Evolutionary conservation across 1,140 invertebrate species (phyloP).

Genomic region (Drosophila ananassae): DNA sequence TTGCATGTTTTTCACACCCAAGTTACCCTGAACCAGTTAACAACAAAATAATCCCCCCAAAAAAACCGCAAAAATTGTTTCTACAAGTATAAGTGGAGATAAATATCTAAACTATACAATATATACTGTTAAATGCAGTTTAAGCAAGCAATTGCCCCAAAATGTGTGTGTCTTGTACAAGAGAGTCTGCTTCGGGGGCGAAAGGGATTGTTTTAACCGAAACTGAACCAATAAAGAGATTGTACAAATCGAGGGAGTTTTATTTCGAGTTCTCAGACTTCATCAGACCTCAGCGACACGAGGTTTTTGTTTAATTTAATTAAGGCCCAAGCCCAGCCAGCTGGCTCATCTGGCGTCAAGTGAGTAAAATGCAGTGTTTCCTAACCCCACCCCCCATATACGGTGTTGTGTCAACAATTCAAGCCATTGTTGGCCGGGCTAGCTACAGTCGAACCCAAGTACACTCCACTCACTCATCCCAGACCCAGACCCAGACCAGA

Average conservation of each 20-base stretch:
- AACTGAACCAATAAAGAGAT: constrained; percentile 34
- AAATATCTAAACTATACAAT: background rate
- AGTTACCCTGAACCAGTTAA: background rate
- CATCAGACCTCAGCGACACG: background rate
- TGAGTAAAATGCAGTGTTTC: constrained; percentile 24
- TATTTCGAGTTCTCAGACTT: constrained; percentile 22
- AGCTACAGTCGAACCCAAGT: constrained; percentile 1
- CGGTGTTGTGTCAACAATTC: background rate
- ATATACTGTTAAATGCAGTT: constrained; percentile 2
- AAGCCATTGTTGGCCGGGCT: constrained; percentile 7
- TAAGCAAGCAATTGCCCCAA: too few relatives aligned
- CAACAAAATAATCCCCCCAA: background rate
- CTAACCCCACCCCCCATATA: background rate
- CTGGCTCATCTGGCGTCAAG: constrained; percentile 15
- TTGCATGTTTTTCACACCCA: constrained; percentile 23
- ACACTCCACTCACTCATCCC: background rate
- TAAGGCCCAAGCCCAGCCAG: background rate
- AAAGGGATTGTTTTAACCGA: background rate
- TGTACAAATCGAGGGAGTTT: constrained; percentile 47
- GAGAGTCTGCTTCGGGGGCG: background rate
- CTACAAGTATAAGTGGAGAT: constrained; percentile 2
- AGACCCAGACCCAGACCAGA: background rate
- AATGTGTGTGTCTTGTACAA: constrained; percentile 3
- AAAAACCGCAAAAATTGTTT: constrained; percentile 33
- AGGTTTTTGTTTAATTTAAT: background rate